A percentile compares a stretch with the other conserved stretches of the same genome.
These are phyloP conservation scores for Carterocephalus palaemon DNA, from an alignment of 2,888 invertebrate species.

Conservation along the genomic window DNA sequence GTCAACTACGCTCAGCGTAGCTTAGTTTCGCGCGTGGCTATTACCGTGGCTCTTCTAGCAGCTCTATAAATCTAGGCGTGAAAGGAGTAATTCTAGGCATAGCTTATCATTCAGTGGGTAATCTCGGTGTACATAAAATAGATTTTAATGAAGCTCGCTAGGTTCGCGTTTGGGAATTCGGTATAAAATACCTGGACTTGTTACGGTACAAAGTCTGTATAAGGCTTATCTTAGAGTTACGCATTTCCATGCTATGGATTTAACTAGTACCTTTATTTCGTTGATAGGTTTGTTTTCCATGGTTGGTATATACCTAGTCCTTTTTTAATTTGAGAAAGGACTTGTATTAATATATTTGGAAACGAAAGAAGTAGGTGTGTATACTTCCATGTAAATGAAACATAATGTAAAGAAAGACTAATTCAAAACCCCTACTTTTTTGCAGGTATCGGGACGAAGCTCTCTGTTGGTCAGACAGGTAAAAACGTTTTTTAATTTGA, in stretches of 20 bases:
- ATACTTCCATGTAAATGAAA: no score
- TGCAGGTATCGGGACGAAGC: constrained; percentile 93
- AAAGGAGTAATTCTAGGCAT: constrained; percentile 7
- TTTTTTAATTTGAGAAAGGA: no score
- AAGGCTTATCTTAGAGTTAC: neutral
- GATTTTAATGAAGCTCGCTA: constrained; percentile 3
- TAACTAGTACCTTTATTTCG: neutral
- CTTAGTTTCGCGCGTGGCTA: no score
- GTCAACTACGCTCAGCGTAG: no score
- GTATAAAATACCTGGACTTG: neutral
- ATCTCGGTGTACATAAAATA: constrained; percentile 1
- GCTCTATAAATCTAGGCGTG: neutral
- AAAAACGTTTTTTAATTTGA: no score
- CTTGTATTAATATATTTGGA: no score
- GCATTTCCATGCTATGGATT: neutral
- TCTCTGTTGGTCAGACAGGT: constrained; percentile 94
- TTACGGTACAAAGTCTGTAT: neutral
- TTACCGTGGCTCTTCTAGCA: no score
- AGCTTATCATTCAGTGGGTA: constrained; percentile 7
- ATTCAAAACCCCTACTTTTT: no score
- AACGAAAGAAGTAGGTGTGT: no score
- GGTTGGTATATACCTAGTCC: no score
- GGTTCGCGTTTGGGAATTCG: neutral
- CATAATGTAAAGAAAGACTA: no score
- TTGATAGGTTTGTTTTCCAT: neutral